Percentiles rank a stretch among this genome's conserved stretches.
Evolutionary conservation across 2,113 vertebrate genomes (phyloP).

Genomic region (Melanerpes aurifrons): DNA sequence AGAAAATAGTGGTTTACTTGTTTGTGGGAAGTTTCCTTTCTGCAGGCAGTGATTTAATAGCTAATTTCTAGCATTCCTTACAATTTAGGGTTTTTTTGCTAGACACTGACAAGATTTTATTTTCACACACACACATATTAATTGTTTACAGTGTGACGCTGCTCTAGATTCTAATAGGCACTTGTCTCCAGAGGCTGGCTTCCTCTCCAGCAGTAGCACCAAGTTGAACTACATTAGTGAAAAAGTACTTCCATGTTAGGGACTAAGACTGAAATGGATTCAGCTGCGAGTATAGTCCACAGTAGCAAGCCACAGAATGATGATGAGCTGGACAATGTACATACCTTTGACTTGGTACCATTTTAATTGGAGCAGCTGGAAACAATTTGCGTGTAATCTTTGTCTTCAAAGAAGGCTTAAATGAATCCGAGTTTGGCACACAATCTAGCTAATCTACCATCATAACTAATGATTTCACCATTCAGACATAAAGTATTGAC

Average conservation of each 20-base stretch:
- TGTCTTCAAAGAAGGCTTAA: not conserved
- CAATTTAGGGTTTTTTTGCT: not conserved
- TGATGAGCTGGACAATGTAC: not conserved
- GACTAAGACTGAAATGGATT: not conserved
- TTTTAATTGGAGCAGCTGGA: not conserved
- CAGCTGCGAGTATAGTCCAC: rapidly evolving
- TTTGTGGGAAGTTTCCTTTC: not conserved
- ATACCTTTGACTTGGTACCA: not conserved
- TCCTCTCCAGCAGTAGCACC: not conserved
- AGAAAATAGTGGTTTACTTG: not conserved
- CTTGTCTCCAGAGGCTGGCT: not conserved
- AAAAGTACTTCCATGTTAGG: not conserved
- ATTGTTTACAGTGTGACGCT: not conserved
- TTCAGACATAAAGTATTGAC: conserved; percentile 20
- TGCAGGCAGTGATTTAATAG: not conserved
- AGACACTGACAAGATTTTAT: not conserved
- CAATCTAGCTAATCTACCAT: conserved; percentile 45
- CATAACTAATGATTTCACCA: conserved; percentile 37
- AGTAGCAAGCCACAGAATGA: not conserved
- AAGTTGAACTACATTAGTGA: not conserved
- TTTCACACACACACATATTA: not conserved
- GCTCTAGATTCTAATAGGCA: not conserved
- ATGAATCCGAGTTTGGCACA: not conserved
- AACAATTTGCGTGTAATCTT: not conserved
- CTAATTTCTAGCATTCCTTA: not conserved